Evolutionary conservation across 2,888 invertebrate genomes (phyloP).

Genomic region (Autographa gamma): DNA sequence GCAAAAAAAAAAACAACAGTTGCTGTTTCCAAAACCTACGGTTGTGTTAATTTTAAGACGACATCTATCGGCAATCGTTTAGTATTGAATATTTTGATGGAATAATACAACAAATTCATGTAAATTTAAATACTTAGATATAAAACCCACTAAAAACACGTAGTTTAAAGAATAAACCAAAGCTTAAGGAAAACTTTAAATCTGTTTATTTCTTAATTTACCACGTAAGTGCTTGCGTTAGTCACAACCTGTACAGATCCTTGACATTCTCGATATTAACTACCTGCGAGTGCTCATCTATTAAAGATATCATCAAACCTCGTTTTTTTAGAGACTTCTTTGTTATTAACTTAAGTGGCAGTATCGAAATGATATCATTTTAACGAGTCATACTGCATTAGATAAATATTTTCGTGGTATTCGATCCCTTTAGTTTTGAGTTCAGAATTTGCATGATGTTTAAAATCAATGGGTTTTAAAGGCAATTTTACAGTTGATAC

Average conservation of each 20-base stretch:
- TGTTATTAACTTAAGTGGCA: slow-evolving; percentile 20
- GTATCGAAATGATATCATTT: slow-evolving; percentile 20
- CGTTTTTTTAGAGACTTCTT: slow-evolving; percentile 35
- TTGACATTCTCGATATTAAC: slow-evolving; percentile 59
- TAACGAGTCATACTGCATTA: slow-evolving; percentile 3
- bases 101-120: slow-evolving; percentile 12
- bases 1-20: too few relatives aligned
- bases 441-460: not conserved
- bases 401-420: slow-evolving; percentile 14
- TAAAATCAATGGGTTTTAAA: slow-evolving; percentile 13
- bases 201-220: slow-evolving; percentile 29
- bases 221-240: slow-evolving; percentile 43
- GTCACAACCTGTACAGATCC: slow-evolving; percentile 57
- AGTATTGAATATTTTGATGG: not conserved
- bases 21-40: too few relatives aligned
- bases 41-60: not conserved
- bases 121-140: not conserved
- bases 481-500: slow-evolving; percentile 14
- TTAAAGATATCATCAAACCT: slow-evolving; percentile 44
- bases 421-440: slow-evolving; percentile 5
- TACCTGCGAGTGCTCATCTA: slow-evolving; percentile 51
- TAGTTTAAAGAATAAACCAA: slow-evolving; percentile 11
- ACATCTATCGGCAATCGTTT: not conserved
- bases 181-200: slow-evolving; percentile 43
- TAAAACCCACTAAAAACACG: slow-evolving; percentile 32